A percentile compares a stretch with the other conserved stretches of the same genome.
phyloP scores from a whole-genome alignment of 2,888 invertebrate genomes.

The Heliothis peltigera region DNA sequence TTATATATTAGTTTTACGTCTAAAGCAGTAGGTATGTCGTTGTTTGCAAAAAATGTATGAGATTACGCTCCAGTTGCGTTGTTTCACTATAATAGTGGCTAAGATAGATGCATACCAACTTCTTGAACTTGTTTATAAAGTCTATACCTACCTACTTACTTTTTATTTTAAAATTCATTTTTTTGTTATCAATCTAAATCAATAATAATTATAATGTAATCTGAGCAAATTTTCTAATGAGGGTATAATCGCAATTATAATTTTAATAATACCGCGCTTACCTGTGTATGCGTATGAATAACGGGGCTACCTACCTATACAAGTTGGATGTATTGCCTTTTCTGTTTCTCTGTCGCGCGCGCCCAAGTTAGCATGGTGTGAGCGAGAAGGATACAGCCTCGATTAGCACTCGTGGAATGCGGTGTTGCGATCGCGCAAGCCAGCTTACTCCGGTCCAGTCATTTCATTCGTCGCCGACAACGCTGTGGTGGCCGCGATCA shows the following conservation, averaged over 20 bases:
- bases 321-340: slow-evolving; percentile 65
- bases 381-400: slow-evolving; percentile 77
- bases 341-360: slow-evolving; percentile 64
- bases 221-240: slow-evolving; percentile 35
- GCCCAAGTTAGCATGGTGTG: slow-evolving; percentile 48
- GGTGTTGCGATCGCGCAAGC: slow-evolving; percentile 85
- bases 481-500: slow-evolving; percentile 73
- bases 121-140: background rate
- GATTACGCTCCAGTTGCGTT: slow-evolving; percentile 66
- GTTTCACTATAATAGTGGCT: slow-evolving; percentile 47
- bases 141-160: slow-evolving; percentile 8
- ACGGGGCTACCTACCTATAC: slow-evolving; percentile 83
- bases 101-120: slow-evolving; percentile 3
- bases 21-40: slow-evolving; percentile 9
- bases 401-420: slow-evolving; percentile 85
- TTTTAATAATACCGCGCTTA: slow-evolving; percentile 78
- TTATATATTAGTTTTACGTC: slow-evolving; percentile 52
- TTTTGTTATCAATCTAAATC: slow-evolving; percentile 6
- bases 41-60: slow-evolving; percentile 55
- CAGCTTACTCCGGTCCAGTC: slow-evolving; percentile 79
- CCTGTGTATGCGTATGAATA: slow-evolving; percentile 84
- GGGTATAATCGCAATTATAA: slow-evolving; percentile 57
- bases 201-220: too few relatives aligned
- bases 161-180: slow-evolving; percentile 18
- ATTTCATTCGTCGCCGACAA: slow-evolving; percentile 80